Conservation (phyloP, 2,797 vertebrate species). For the Tragopan temminckii region DNA sequence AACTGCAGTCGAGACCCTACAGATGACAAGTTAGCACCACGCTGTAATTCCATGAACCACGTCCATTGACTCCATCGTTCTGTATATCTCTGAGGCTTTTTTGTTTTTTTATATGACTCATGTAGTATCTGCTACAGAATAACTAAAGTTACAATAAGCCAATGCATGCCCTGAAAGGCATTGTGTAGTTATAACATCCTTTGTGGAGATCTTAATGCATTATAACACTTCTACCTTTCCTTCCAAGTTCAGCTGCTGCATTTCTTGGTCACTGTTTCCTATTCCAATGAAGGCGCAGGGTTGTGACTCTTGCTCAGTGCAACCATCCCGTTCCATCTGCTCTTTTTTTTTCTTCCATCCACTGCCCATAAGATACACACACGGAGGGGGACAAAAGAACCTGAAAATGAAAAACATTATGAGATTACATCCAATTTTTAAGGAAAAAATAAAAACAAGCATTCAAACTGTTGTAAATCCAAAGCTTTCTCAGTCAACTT, state of each 20-base stretch:
- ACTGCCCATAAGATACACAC: constrained; percentile 98
- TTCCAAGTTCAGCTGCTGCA: constrained; percentile 99
- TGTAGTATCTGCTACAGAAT: background rate
- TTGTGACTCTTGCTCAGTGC: constrained; percentile 97
- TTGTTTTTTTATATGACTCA: background rate
- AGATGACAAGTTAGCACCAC: background rate
- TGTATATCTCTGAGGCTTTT: background rate
- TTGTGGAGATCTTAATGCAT: background rate
- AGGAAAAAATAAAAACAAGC: background rate
- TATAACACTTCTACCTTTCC: constrained; percentile 90
- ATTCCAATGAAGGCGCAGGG: constrained; percentile 99
- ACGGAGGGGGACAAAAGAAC: constrained; percentile 98
- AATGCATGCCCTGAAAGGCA: background rate
- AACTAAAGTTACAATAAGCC: background rate
- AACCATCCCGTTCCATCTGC: constrained; percentile 97
- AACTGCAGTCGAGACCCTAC: background rate
- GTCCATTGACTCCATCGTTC: background rate
- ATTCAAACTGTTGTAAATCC: background rate
- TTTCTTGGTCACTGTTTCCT: constrained; percentile 99
- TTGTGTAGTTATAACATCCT: background rate
- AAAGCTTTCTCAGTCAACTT: background rate
- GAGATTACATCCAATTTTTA: background rate
- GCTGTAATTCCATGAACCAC: background rate
- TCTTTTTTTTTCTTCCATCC: constrained; percentile 99
- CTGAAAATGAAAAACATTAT: constrained; percentile 76